Conservation (phyloP, 2,888 invertebrate genomes). For the Acrobasis consociella region DNA sequence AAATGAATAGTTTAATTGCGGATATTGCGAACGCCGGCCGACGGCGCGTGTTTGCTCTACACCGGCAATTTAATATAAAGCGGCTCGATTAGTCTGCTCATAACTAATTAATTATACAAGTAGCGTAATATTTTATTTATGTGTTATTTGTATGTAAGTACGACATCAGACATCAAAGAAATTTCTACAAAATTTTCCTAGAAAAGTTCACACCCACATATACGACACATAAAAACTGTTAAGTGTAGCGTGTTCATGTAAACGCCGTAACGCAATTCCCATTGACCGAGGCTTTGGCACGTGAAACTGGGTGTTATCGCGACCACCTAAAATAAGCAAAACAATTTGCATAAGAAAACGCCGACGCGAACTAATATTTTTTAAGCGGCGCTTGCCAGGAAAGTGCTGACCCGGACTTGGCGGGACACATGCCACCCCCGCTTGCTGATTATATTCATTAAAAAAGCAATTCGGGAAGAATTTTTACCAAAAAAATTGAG, state of each 20-base stretch:
- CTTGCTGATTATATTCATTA: neutral
- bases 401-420: slow-evolving; percentile 31
- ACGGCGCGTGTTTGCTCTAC: slow-evolving; percentile 26
- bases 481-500: too few relatives aligned
- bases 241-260: neutral
- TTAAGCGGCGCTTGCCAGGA: slow-evolving; percentile 38
- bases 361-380: slow-evolving; percentile 42
- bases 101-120: slow-evolving; percentile 28
- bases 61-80: slow-evolving; percentile 39
- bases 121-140: too few relatives aligned
- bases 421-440: slow-evolving; percentile 20
- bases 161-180: too few relatives aligned
- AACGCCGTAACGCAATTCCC: slow-evolving; percentile 21
- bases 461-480: slow-evolving; percentile 7
- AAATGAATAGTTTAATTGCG: slow-evolving; percentile 17
- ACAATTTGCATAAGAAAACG: slow-evolving; percentile 47
- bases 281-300: slow-evolving; percentile 40
- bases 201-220: too few relatives aligned
- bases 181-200: too few relatives aligned
- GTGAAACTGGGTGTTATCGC: slow-evolving; percentile 34
- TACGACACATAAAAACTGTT: too few relatives aligned
- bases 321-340: slow-evolving; percentile 41
- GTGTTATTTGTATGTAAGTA: too few relatives aligned
- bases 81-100: slow-evolving; percentile 46
- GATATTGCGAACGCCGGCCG: slow-evolving; percentile 7